phyloP scores from a whole-genome alignment of 2,888 invertebrate genomes.

The Subacronicta megacephala region DNA sequence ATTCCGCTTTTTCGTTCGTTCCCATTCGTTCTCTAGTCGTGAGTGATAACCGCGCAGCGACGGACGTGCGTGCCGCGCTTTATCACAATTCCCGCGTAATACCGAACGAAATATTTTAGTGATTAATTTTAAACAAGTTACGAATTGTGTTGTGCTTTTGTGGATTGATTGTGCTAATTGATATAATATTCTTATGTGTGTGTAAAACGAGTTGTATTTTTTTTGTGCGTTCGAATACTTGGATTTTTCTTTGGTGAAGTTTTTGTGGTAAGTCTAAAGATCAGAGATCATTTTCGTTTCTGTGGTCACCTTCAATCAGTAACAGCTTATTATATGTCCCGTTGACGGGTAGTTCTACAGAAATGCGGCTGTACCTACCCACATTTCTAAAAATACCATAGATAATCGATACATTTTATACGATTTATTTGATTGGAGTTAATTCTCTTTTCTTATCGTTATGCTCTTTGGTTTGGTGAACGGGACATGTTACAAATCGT shows the following conservation, averaged over 20 bases:
- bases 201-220: slow-evolving; percentile 74
- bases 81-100: slow-evolving; percentile 71
- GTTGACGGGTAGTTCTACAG: slow-evolving; percentile 38
- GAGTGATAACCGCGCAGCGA: slow-evolving; percentile 75
- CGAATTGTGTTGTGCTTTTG: slow-evolving; percentile 65
- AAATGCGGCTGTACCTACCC: slow-evolving; percentile 30
- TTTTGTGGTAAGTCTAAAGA: slow-evolving; percentile 81
- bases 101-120: slow-evolving; percentile 70
- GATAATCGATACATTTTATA: slow-evolving; percentile 35
- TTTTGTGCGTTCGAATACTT: slow-evolving; percentile 71
- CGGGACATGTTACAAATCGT: slow-evolving; percentile 14
- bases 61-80: slow-evolving; percentile 63
- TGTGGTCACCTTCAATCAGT: slow-evolving; percentile 31
- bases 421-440: slow-evolving; percentile 26
- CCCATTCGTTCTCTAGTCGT: slow-evolving; percentile 77
- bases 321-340: slow-evolving; percentile 45
- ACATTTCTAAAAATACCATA: slow-evolving; percentile 44
- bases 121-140: slow-evolving; percentile 71
- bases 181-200: slow-evolving; percentile 70
- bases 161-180: slow-evolving; percentile 65
- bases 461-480: slow-evolving; percentile 22
- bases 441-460: slow-evolving; percentile 35
- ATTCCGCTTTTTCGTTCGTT: slow-evolving; percentile 64
- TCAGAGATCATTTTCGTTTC: slow-evolving; percentile 55
- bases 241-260: slow-evolving; percentile 78